phyloP scores from a whole-genome alignment of 2,888 invertebrate genomes.

The Acronicta aceris region DNA sequence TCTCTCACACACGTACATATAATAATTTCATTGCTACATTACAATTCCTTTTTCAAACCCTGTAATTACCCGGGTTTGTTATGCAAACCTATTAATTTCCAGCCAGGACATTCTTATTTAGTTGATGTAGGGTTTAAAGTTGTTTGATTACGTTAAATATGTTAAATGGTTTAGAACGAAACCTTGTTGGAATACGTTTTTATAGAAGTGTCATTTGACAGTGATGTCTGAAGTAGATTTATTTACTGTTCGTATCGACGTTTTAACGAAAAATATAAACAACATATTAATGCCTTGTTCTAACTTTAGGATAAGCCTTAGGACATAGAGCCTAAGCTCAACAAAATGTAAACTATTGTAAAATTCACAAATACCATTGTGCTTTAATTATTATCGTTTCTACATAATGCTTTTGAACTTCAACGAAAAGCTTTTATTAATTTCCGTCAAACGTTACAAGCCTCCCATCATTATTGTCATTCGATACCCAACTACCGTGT shows the following conservation, averaged over 20 bases:
- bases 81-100: constrained; percentile 67
- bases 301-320: too few relatives aligned
- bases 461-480: constrained; percentile 66
- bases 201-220: constrained; percentile 72
- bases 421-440: constrained; percentile 22
- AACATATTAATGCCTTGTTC: too few relatives aligned
- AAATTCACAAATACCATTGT: too few relatives aligned
- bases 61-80: constrained; percentile 72
- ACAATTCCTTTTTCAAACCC: constrained; percentile 80
- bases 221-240: constrained; percentile 45
- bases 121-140: constrained; percentile 65
- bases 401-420: constrained; percentile 4
- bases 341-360: too few relatives aligned
- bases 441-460: constrained; percentile 15
- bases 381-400: background rate
- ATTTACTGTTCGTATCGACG: constrained; percentile 35
- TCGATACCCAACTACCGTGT: constrained; percentile 76
- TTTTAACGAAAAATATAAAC: background rate
- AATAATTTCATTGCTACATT: constrained; percentile 75
- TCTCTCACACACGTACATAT: constrained; percentile 56
- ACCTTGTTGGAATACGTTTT: constrained; percentile 76
- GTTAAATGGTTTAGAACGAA: constrained; percentile 73
- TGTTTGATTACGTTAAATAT: constrained; percentile 54
- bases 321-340: too few relatives aligned
- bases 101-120: constrained; percentile 52